Base-by-base conservation (phyloP, 2,797 vertebrate genomes). In the Channallabes apus region DNA sequence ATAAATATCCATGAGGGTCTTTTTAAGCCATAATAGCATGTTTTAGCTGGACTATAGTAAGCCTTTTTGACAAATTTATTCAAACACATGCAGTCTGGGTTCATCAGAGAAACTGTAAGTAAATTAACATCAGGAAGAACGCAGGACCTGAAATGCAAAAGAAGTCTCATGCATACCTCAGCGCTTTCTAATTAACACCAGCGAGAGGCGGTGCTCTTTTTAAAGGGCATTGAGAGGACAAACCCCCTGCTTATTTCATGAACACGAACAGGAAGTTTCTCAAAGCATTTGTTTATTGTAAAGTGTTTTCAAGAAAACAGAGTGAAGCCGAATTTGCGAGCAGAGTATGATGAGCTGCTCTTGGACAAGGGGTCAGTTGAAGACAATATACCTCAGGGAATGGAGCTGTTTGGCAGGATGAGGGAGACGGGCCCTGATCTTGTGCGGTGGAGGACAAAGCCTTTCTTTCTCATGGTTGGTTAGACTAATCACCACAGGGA, bases 401-500 rank as follows among this genome's bases (percentile, higher is more conserved):
- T 87, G 87, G 89, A 78, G 87, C 86, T 87, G 87, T 88, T 91
- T 92, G 92, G 93, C 92, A 87, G 87, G 77, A 92, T 89, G 90
- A 91, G 90, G 88, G 88, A 89, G 86, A 86, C 75, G 87, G 87
- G 72, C 86, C 84, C 89, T 88, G 79, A 85, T 90, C 89, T 86
- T 73, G 87, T 86, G 90, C 82, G 86, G 87, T 91, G 84, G 90
- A 92, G 91, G 92, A 92, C 92, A 91, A 91, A 91, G 87, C 90
- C 91, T 91, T 93, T 91, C 91, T 91, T 92, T 91, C 86, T 91
- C 85, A 91, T 90, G 93, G 92, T 92, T 89, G 87, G 91, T 93
- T 94, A 93, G 92, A 93, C 93, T 94, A 93, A 94, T 94, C 93
- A 93, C 94, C 90, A 59, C 79, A 76, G 93, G 93, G 91, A 93